A percentile compares a stretch with the other conserved stretches of the same genome.
Evolutionary conservation across 1,140 invertebrate species (phyloP).

Genomic region (Drosophila ambigua): DNA sequence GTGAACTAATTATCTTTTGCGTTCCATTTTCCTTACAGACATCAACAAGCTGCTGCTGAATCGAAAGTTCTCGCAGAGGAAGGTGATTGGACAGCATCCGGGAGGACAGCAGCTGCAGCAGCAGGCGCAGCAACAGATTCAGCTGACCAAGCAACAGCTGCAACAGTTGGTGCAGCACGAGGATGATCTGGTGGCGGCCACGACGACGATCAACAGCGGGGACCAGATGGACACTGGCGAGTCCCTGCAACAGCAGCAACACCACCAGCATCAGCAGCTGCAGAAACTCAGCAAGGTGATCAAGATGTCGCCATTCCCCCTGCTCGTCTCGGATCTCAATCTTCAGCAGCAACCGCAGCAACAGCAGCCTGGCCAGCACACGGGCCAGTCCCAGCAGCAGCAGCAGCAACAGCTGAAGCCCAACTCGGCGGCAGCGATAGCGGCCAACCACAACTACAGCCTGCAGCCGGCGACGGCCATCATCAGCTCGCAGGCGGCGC

Average conservation of each 20-base stretch:
- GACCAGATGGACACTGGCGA: conserved; percentile 57
- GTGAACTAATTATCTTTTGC: not conserved
- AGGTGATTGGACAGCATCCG: conserved; percentile 46
- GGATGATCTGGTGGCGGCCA: conserved; percentile 56
- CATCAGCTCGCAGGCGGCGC: conserved; percentile 66
- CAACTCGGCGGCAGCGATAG: conserved; percentile 70
- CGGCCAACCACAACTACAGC: conserved; percentile 82
- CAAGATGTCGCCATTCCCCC: conserved; percentile 75
- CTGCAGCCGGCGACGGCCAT: conserved; percentile 75
- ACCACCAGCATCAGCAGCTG: conserved; percentile 56
- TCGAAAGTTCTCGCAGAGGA: conserved; percentile 77
- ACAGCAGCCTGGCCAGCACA: conserved; percentile 48
- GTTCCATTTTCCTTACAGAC: conserved; percentile 46
- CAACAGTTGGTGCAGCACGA: conserved; percentile 70
- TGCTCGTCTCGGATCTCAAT: conserved; percentile 76
- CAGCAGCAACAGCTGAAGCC: conserved; percentile 73
- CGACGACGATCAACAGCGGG: conserved; percentile 32
- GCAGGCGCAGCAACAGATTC: conserved; percentile 66
- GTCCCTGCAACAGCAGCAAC: conserved; percentile 53
- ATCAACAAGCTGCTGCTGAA: conserved; percentile 77
- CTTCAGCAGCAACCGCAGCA: conserved; percentile 54
- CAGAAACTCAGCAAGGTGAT: conserved; percentile 78
- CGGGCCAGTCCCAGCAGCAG: conserved; percentile 14
- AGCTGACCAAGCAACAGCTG: conserved; percentile 75
- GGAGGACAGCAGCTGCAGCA: conserved; percentile 42